Conservation (phyloP, 2,888 invertebrate genomes). For the Pterobdella sp. region DNA sequence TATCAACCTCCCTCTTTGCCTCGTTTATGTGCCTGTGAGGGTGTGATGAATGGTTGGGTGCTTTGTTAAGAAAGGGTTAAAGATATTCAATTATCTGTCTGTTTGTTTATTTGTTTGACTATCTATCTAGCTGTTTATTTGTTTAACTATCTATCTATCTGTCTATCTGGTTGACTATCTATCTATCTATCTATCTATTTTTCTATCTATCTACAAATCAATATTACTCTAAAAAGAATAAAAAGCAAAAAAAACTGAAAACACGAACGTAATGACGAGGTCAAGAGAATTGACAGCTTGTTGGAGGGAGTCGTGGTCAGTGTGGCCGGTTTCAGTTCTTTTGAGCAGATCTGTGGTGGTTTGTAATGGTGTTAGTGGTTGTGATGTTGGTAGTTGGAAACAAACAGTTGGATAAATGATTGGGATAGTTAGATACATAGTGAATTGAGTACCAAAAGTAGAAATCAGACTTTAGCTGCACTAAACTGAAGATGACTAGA, state of each 20-base stretch:
- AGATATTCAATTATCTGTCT: background rate
- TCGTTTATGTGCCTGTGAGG: slow-evolving; percentile 74
- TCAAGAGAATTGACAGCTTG: slow-evolving; percentile 77
- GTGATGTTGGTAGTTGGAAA: background rate
- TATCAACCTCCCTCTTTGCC: slow-evolving; percentile 90
- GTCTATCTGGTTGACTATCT: background rate
- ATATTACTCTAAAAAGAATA: background rate
- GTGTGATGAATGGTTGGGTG: too few relatives aligned
- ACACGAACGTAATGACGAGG: slow-evolving; percentile 70
- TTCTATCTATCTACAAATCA: background rate
- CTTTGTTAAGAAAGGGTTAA: slow-evolving; percentile 30
- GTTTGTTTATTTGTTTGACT: background rate
- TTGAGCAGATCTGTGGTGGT: slow-evolving; percentile 71
- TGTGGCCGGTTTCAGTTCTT: slow-evolving; percentile 76
- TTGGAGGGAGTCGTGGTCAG: slow-evolving; percentile 74
- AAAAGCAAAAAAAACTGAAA: background rate
- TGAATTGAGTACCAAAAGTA: too few relatives aligned
- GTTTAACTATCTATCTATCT: background rate
- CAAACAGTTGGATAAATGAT: too few relatives aligned
- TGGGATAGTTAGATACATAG: too few relatives aligned
- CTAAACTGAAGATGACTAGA: too few relatives aligned
- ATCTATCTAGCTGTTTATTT: background rate
- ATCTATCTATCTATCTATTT: background rate
- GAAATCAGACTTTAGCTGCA: too few relatives aligned
- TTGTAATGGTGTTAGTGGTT: background rate